Conservation (phyloP, 2,888 invertebrate species). For the Pachydiplax longipennis region DNA sequence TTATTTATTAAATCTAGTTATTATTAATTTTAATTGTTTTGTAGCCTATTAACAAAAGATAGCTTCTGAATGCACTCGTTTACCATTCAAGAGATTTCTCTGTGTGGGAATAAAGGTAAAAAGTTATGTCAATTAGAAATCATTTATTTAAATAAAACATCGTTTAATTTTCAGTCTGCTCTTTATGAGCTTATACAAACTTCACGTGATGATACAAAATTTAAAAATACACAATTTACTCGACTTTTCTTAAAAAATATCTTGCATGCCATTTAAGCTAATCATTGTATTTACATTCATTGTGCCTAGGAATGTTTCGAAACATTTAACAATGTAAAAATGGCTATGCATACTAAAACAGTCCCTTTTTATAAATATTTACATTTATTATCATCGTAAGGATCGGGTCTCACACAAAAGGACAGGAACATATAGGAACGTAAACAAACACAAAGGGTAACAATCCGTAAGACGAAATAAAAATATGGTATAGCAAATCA, state of each 20-base stretch:
- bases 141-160: background rate
- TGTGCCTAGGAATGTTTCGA: background rate
- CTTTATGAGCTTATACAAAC: background rate
- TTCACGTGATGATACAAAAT: background rate
- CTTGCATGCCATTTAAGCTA: background rate
- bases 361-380: background rate
- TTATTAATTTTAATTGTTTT: no score
- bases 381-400: background rate
- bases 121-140: background rate
- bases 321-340: background rate
- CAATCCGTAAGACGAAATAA: background rate
- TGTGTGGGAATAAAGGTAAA: background rate
- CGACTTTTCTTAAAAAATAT: background rate
- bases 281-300: background rate
- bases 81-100: no score
- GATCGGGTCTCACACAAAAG: background rate
- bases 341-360: background rate
- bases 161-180: background rate
- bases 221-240: background rate
- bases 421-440: background rate
- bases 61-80: no score
- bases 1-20: no score
- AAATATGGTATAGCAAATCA: background rate
- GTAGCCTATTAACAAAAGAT: no score
- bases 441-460: background rate